A percentile compares a stretch with the other conserved stretches of the same genome.
Evolutionary conservation across 1,140 invertebrate genomes (phyloP).

Genomic region (Aradophagus sp.): DNA sequence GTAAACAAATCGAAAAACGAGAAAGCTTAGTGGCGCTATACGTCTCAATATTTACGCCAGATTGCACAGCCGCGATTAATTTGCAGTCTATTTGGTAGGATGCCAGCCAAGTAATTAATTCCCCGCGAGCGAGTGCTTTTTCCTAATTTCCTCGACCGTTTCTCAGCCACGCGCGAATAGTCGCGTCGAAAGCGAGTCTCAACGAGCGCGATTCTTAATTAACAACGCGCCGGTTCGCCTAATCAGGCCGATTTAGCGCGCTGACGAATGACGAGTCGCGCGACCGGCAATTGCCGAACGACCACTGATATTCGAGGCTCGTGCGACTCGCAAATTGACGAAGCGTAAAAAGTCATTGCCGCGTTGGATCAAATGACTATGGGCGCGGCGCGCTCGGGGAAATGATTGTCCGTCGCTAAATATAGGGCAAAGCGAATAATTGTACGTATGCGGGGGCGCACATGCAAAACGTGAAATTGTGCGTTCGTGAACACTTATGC

Average conservation of each 20-base stretch:
- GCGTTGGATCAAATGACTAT: constrained; percentile 17
- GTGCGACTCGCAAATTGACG: constrained; percentile 32
- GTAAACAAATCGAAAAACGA: too few species aligned
- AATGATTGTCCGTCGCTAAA: constrained; percentile 43
- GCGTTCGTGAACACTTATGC: constrained; percentile 40
- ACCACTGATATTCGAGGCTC: constrained; percentile 22
- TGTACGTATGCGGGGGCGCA: constrained; percentile 36
- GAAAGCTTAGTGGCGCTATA: too few species aligned
- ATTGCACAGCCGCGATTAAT: constrained; percentile 20
- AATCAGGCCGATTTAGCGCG: constrained; percentile 35
- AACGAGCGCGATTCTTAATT: constrained; percentile 28
- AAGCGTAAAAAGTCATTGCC: constrained; percentile 52
- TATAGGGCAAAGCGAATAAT: constrained; percentile 44
- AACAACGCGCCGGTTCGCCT: constrained; percentile 20
- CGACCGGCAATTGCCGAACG: constrained; percentile 35
- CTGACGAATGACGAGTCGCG: constrained; percentile 29
- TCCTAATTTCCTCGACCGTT: constrained; percentile 29
- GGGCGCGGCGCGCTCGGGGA: constrained; percentile 26
- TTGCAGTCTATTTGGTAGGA: constrained; percentile 28
- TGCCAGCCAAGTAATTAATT: constrained; percentile 50
- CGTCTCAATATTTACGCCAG: constrained; percentile 27
- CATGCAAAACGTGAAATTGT: constrained; percentile 43
- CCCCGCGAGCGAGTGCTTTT: constrained; percentile 29
- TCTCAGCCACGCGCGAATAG: constrained; percentile 21
- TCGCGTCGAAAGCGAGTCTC: constrained; percentile 11